Conservation (phyloP, 2,888 invertebrate species). For the Lycia hirtaria region DNA sequence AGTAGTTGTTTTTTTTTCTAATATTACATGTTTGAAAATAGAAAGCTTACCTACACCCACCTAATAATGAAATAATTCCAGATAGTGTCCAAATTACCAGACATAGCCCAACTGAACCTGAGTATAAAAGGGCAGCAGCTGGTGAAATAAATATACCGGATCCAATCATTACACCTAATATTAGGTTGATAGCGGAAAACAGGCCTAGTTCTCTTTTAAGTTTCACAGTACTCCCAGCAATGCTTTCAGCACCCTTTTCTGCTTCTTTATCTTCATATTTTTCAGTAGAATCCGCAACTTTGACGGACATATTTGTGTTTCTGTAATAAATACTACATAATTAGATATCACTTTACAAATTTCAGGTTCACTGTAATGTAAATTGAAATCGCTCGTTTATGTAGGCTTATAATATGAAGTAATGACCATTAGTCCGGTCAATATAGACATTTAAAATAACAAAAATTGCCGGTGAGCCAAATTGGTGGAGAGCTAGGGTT, state of each 20-base stretch:
- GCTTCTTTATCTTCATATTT: slow-evolving; percentile 45
- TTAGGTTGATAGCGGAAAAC: slow-evolving; percentile 92
- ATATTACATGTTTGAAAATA: slow-evolving; percentile 41
- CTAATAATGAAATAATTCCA: slow-evolving; percentile 91
- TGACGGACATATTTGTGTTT: slow-evolving; percentile 57
- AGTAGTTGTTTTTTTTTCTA: not conserved
- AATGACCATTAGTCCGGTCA: too few species aligned
- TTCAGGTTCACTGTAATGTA: too few species aligned
- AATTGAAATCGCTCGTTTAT: too few species aligned
- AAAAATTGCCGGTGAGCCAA: too few species aligned
- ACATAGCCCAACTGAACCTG: slow-evolving; percentile 93
- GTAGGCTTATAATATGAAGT: too few species aligned
- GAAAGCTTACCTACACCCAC: slow-evolving; percentile 84
- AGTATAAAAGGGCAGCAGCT: slow-evolving; percentile 89
- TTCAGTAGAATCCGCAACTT: slow-evolving; percentile 52
- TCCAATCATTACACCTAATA: slow-evolving; percentile 95
- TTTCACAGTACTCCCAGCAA: slow-evolving; percentile 78
- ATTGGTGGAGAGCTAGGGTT: too few species aligned
- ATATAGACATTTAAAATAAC: too few species aligned
- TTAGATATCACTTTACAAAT: not conserved
- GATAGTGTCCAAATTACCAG: slow-evolving; percentile 92
- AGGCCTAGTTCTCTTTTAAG: slow-evolving; percentile 91
- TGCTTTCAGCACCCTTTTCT: slow-evolving; percentile 49
- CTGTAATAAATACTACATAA: slow-evolving; percentile 46
- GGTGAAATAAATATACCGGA: slow-evolving; percentile 96